Base-by-base conservation (phyloP, 1,140 invertebrate genomes). In the Glomeris maerens region DNA sequence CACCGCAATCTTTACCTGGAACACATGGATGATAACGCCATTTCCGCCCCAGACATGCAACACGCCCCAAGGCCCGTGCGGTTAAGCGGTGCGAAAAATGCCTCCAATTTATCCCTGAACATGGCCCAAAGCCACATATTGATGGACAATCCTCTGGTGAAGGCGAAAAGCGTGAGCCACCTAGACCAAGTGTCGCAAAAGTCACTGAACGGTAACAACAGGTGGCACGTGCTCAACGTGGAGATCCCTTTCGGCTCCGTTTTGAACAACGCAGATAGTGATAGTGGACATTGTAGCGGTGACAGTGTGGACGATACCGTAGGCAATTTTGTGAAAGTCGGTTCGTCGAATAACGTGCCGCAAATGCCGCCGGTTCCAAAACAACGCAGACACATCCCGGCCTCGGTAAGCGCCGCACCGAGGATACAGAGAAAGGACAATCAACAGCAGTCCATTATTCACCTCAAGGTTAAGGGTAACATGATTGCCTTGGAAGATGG, bases 1-100 rank as follows among this genome's bases (percentile, higher is more conserved):
- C 87, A 90, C 64, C 73, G 87, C 46, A 89, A 90, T 41, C 83
- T 82, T 1, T 90, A 90, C 64, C 72, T 91, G 36, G 86, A 91
- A 62, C 85, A 89, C 64, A 84, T 89, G 42, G 49, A 49, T 3
- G 55, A 59, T 39, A 23, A 57, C 29, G 5, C 21, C 17, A 14
- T n/a, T n/a, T n/a, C n/a, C n/a, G n/a, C n/a, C n/a, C 40, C 38
- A 3, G 5, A 14, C 38, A 46, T 20, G 5, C 5, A 46, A 45
- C 28, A 3, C 17, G 26, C 7, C 5, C 26, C 10, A 7, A 38
- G 25, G 13, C 21, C 7, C 5, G 10, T 26, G 45, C 26, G 29
- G 5, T 5, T 27, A 46, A 27, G 26, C 4, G 4, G 5, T 36
- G 22, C 13, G 4, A 4, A 36, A 7, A 27, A 36, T 5, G 7